Base-by-base conservation (phyloP, 2,888 invertebrate genomes). In the Julus scanicus region DNA sequence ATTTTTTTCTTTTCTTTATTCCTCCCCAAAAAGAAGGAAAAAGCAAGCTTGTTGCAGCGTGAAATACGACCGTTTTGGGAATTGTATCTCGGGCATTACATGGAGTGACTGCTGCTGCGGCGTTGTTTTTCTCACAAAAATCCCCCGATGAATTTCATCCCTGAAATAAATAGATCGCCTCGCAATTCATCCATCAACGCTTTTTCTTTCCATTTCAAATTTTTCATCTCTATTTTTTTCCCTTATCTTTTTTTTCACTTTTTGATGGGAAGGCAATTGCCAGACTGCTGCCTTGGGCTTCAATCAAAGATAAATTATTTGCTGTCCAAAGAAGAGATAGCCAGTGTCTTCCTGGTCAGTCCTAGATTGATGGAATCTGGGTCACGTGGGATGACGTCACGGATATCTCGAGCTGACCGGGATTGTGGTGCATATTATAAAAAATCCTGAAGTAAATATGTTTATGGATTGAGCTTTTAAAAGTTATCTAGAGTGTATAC, bases 101-200 rank as follows among this genome's bases (percentile, higher is more conserved):
- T 53, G 15, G 15, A 53, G 15, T 53, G 53, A 53, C 53, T 53
- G 15, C 53, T 53, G 53, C 53, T 53, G 53, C 53, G 53, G 53
- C 15, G 15, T 15, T 53, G 53, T 53, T 53, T 53, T 53, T 53
- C 53, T 9, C 53, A 15, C 53, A 15, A 53, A 53, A 53, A 53
- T 53, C 53, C 53, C 53, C 53, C 53, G n/a, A 53, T 53, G 53
- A 53, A 53, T 53, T 53, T 53, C 53, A 53, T 53, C 53, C 53
- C 53, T 13, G 48, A 53, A 53, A 53, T 53, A 53, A 53, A 53
- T 53, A 53, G 53, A 53, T 53, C 53, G 53, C 53, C 53, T 53
- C 53, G 53, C 53, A 53, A 53, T 53, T 53, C 53, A 53, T 53
- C 53, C 15, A 53, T 53, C 53, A 53, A 15, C 53, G 53, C 11